Base-by-base conservation (phyloP, 2,888 invertebrate species). In the Pomacea canaliculata region DNA sequence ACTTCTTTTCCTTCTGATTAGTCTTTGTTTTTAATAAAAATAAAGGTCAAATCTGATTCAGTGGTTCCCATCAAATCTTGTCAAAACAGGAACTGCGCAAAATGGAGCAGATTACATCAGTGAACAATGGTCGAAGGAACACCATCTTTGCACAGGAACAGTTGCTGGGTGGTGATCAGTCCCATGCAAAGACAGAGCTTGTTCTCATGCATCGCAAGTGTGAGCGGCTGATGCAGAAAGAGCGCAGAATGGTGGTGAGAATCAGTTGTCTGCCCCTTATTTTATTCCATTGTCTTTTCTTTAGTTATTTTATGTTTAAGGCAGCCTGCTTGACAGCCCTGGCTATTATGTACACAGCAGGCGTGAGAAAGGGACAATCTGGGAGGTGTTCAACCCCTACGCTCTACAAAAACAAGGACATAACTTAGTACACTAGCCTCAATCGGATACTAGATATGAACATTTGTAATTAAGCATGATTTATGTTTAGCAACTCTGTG, bases 101-200 rank as follows among this genome's bases (percentile, higher is more conserved):
- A 78, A 88, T 90, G 86, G 89, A 90, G 70, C 85, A 85, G 62
- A 84, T 88, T 10, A 83, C 84, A 49, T 79, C 78, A 12, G 81
- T 81, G 66, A 81, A 82, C 12, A 79, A 81, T 9, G 80, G 82
- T 23, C 77, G 85, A 10, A 79, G 86, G 70, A 83, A 79, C 51
- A 85, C 86, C 2, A 83, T 85, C n/a, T 85, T 86, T 79, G 82
- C 81, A n/a, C 81, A 84, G 56, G 87, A 85, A 27, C 48, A 78
- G 10, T 79, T 79, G 0, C 83, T 81, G 7, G 84, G 82, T 7
- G 82, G 85, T 9, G 89, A 90, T 72, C 82, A 85, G 75, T 83
- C 86, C 4, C 90, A 90, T 69, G 80, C 91, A 49, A 90, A 90
- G 81, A 88, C 90, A 18, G 91, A 91, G 76, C 81, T 90, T 13